Percentiles rank a stretch among this genome's conserved stretches.
These are phyloP conservation scores for Chrysochloris asiatica DNA, from an alignment of 2,113 vertebrate species.

Conservation along the genomic window DNA sequence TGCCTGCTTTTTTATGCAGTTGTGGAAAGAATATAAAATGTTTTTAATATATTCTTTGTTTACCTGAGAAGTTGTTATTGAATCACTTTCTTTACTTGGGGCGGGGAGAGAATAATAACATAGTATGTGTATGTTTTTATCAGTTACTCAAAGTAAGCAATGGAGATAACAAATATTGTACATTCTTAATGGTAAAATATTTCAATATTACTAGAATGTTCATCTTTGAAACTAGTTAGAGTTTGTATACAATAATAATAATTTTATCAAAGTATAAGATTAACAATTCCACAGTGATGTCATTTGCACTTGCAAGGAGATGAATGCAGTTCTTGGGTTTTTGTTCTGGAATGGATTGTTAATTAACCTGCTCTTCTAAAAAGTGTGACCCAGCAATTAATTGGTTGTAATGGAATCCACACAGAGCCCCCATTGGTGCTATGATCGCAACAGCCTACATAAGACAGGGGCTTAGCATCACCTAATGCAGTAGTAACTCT, in stretches of 20 bases:
- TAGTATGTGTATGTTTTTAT: constrained; percentile 30
- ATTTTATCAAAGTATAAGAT: constrained; percentile 44
- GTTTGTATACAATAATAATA: constrained; percentile 10
- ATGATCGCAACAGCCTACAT: constrained; percentile 21
- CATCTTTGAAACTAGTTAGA: constrained; percentile 52
- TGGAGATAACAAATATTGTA: constrained; percentile 57
- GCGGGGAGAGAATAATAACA: neutral
- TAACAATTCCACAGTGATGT: neutral
- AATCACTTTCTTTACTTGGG: constrained; percentile 74
- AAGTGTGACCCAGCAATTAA: constrained; percentile 4
- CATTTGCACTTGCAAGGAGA: neutral
- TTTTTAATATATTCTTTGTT: constrained; percentile 86
- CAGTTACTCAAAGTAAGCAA: constrained; percentile 57
- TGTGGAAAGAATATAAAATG: constrained; percentile 82
- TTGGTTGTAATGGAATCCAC: neutral
- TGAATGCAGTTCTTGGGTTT: neutral
- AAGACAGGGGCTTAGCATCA: neutral
- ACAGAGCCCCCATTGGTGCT: constrained; percentile 52
- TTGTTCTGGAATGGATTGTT: neutral
- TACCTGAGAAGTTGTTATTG: constrained; percentile 70
- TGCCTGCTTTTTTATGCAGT: constrained; percentile 71
- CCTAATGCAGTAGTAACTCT: no score
- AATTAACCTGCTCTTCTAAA: constrained; percentile 20
- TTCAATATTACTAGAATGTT: constrained; percentile 48
- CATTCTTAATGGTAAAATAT: constrained; percentile 56